These are phyloP conservation scores for Pristionchus mayeri DNA, from an alignment of 2,888 invertebrate genomes.

Conservation along the genomic window DNA sequence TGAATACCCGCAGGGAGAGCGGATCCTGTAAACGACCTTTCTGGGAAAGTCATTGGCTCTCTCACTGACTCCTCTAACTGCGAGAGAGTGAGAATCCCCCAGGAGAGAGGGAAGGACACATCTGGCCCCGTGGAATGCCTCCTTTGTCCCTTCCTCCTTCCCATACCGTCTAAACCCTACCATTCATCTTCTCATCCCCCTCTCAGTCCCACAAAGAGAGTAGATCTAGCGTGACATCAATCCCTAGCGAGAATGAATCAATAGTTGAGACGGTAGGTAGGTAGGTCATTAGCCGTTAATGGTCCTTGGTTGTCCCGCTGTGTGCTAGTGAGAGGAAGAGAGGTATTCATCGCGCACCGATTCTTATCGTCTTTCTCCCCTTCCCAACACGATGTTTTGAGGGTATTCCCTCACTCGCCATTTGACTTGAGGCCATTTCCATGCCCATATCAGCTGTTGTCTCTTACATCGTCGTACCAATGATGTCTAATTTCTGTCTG, in stretches of 20 bases:
- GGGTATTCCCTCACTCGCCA: not conserved
- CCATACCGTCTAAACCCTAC: constrained; percentile 5
- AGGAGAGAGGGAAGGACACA: not conserved
- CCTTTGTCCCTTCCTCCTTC: constrained; percentile 16
- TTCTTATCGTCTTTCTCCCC: not conserved
- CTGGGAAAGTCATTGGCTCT: not conserved
- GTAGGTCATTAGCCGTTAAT: constrained; percentile 21
- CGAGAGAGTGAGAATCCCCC: not conserved
- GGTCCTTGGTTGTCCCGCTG: not conserved
- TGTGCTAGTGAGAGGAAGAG: not conserved
- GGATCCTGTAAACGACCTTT: constrained; percentile 15
- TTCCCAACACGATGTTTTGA: not conserved
- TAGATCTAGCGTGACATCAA: not conserved
- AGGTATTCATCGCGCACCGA: not conserved
- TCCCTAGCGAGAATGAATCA: not conserved
- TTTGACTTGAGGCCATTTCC: not conserved
- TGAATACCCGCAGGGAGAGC: not conserved
- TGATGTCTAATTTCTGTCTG: not conserved
- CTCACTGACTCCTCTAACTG: not conserved
- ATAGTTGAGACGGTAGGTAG: not conserved
- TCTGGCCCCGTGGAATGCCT: not conserved
- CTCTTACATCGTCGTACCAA: not conserved
- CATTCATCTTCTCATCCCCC: not conserved
- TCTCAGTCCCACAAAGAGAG: constrained; percentile 8
- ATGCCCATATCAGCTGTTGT: not conserved